Base-by-base conservation (phyloP, 1,140 invertebrate genomes). In the Arctopsyche grandis region DNA sequence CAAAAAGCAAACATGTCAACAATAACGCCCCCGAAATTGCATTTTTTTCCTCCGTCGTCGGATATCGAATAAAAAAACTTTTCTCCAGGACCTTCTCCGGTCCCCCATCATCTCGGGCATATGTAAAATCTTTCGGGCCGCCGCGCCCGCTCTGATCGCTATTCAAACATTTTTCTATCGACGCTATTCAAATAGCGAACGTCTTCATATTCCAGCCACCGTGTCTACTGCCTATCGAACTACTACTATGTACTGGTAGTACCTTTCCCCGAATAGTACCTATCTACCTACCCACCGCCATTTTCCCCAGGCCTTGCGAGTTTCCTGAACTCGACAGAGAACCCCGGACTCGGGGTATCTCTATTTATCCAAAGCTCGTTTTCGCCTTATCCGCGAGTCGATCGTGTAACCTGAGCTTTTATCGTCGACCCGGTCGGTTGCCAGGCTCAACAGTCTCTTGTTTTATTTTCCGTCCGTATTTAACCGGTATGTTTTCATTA, bases 141-240 rank as follows among this genome's bases (percentile, higher is more conserved):
- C n/a, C n/a, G n/a, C n/a, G n/a, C n/a, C n/a, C 69, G 26, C 16
- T 79, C 78, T 73, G 78, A 74, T 79, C 78, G 26, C 78, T 79
- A 79, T 79, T 79, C 78, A 79, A 79, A 79, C 70, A 79, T 79
- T 79, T 79, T 79, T 79, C 78, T 71, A 73, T 74, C 69, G 56
- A 21, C 71, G 69, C 56, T 78, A 70, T 78, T 78, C 77, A 79
- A 79, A 75, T 56, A 79, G 16, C 38, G 70, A 12, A 22, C 69
- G 56, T 63, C 77, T 76, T 63, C 74, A 63, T 76, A 76, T 76
- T 44, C 71, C 38, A 38, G 48, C 69, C 26, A n/a, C 56, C 12
- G 38, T 43, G 48, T 66, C 70, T 38, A 38, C 29, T 38, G 48
- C 16, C 48, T 52, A 46, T 46, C 12, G 44, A 7, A 46, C n/a